Evolutionary conservation across 2,888 invertebrate genomes (phyloP).

Genomic region (Smittia sp.): DNA sequence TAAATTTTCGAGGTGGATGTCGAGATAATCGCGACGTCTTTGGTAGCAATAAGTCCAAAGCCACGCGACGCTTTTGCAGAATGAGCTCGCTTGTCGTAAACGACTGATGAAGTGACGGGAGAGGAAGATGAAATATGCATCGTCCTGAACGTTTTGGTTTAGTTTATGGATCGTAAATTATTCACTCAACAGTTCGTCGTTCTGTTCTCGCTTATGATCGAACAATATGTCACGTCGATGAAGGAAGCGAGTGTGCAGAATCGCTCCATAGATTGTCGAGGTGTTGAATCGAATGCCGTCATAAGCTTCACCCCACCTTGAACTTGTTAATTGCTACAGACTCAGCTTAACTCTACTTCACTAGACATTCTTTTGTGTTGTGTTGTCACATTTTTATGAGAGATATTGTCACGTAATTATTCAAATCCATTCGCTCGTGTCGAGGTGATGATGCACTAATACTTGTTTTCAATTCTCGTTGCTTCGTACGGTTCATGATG

Average conservation of each 20-base stretch:
- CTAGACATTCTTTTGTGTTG: not conserved
- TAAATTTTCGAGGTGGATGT: too few species aligned
- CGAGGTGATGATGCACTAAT: not conserved
- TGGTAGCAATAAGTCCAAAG: too few species aligned
- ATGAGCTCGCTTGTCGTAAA: not conserved
- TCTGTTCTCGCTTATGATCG: too few species aligned
- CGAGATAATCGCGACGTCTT: too few species aligned
- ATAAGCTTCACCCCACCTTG: not conserved
- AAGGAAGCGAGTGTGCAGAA: too few species aligned
- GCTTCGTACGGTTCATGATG: not conserved
- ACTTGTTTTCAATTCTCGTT: conserved; percentile 1
- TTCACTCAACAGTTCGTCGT: not conserved
- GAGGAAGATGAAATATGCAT: not conserved
- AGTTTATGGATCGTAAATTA: conserved; percentile 6
- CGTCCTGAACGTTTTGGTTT: not conserved
- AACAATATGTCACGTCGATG: too few species aligned
- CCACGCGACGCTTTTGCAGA: too few species aligned
- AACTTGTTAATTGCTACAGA: not conserved
- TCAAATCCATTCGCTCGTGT: not conserved
- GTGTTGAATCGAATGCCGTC: not conserved
- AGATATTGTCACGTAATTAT: conserved; percentile 5
- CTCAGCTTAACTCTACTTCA: not conserved
- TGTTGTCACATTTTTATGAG: not conserved
- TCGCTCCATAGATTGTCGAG: not conserved
- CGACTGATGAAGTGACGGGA: not conserved